Conservation (phyloP, 2,797 vertebrate species). For the Hylomyscus alleni region DNA sequence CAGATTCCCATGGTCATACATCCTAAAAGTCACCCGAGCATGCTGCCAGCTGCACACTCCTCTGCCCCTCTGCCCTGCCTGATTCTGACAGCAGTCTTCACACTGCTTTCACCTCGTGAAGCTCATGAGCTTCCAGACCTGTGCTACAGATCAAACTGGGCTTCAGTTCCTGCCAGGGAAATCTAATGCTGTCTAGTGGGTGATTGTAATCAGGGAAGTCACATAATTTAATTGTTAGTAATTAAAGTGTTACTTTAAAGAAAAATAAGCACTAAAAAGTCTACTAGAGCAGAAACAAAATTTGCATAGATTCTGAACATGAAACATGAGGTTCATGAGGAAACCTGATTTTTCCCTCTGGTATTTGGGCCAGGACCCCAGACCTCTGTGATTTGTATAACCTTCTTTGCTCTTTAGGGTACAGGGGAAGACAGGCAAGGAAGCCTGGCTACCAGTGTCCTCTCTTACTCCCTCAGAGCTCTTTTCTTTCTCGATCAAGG, state of each 20-base stretch:
- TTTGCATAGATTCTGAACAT: constrained; percentile 28
- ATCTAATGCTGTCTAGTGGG: neutral
- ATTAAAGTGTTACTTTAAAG: constrained; percentile 43
- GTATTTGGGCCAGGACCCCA: neutral
- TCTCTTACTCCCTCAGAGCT: neutral
- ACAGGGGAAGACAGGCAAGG: neutral
- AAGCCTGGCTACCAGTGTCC: neutral
- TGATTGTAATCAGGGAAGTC: constrained; percentile 10
- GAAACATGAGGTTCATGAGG: constrained; percentile 23
- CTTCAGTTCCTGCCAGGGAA: neutral
- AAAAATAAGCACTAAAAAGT: constrained; percentile 59
- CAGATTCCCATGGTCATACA: neutral
- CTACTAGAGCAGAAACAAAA: constrained; percentile 30
- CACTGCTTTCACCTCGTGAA: neutral
- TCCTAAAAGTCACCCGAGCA: neutral
- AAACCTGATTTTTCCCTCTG: neutral
- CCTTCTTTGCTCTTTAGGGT: neutral
- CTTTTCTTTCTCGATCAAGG: neutral
- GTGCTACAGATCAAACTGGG: neutral
- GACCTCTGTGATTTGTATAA: neutral
- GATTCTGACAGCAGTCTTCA: neutral
- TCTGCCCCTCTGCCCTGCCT: neutral
- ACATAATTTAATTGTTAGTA: constrained; percentile 1
- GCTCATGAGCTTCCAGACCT: neutral
- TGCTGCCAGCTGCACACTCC: neutral